Evolutionary conservation across 2,113 vertebrate genomes (phyloP), one percentile per base, ranked within the genome.

Genomic region (Neopipo cinnamomea): DNA sequence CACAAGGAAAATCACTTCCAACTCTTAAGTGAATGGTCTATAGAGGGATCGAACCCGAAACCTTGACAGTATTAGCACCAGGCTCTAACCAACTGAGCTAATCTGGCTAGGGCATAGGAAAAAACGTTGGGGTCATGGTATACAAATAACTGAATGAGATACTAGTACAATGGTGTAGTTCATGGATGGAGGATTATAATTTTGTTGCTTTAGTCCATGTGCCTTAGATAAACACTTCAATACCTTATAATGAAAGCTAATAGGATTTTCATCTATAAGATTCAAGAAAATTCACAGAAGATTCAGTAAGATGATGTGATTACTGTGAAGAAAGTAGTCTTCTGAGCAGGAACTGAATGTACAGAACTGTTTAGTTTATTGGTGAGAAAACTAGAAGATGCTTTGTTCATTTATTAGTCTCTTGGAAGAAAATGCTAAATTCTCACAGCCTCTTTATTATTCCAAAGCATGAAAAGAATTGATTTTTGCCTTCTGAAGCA

Each of bases 401-500:
- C 3, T 18, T 39, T 86, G 35, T 37, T 76, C 13, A 19, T 75
- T 63, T 50, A 49, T 86, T 37, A 62, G 16, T 39, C 6, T 71
- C 9, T 77, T 62, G 47, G 17, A 46, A 84, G 15, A 66, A 96
- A 81, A 78, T 50, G 4, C 1, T 62, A 14, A 49, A 77, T 75
- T 84, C 20, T 46, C 4, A 39, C 7, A 63, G 18, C 3, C 4
- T 73, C 3, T 30, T 77, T 74, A 35, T 67, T 81, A 41, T 62
- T 63, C 6, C 22, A n/a, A 89, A 80, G 6, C 25, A 67, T 39
- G 20, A 65, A 15, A 80, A 70, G 8, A 92, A 56, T 14, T 35
- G 25, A 70, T 76, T 91, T 88, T 59, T 53, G 9, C 39, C 77
- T 44, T 93, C 31, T 88, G 82, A 82, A 85, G 16, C 8, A 70